Evolutionary conservation across 2,888 invertebrate genomes (phyloP).

Genomic region (Netelia fuscicornis): DNA sequence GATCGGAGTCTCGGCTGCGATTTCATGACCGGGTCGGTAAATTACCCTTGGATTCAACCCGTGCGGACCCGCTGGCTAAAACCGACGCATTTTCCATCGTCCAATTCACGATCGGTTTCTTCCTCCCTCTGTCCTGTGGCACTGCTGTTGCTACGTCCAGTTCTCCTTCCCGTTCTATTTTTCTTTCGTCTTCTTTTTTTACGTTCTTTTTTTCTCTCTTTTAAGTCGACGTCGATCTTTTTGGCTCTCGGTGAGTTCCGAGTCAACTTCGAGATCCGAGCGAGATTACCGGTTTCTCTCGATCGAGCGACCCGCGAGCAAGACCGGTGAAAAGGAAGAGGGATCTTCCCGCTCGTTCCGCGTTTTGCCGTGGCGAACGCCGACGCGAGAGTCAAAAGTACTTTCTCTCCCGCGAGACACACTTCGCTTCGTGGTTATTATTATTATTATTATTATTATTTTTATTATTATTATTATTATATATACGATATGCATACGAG

Average conservation of each 20-base stretch:
- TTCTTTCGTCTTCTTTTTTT: not conserved
- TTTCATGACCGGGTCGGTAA: conserved; percentile 62
- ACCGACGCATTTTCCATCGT: conserved; percentile 31
- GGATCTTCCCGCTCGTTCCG: conserved; percentile 42
- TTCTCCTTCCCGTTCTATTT: not conserved
- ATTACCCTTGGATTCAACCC: conserved; percentile 58
- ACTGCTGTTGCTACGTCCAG: conserved; percentile 23
- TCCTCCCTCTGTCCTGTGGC: conserved; percentile 9
- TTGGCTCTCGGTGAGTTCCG: conserved; percentile 29
- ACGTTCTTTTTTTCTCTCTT: not conserved
- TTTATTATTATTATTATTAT: conserved; percentile 10
- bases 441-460: no score
- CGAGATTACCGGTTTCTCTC: conserved; percentile 46
- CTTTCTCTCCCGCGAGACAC: conserved; percentile 57
- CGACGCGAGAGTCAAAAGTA: conserved; percentile 51
- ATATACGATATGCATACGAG: conserved; percentile 1
- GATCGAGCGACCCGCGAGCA: conserved; percentile 2
- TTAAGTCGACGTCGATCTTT: conserved; percentile 14
- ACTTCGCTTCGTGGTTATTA: conserved; percentile 7
- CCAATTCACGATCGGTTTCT: conserved; percentile 45
- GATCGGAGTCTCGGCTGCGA: conserved; percentile 58
- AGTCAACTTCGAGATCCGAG: conserved; percentile 40
- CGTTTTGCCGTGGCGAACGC: conserved; percentile 31
- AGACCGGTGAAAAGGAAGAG: conserved; percentile 14
- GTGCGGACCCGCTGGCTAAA: conserved; percentile 41